Evolutionary conservation across 2,113 vertebrate genomes (phyloP).

Genomic region (Lutjanus erythropterus): DNA sequence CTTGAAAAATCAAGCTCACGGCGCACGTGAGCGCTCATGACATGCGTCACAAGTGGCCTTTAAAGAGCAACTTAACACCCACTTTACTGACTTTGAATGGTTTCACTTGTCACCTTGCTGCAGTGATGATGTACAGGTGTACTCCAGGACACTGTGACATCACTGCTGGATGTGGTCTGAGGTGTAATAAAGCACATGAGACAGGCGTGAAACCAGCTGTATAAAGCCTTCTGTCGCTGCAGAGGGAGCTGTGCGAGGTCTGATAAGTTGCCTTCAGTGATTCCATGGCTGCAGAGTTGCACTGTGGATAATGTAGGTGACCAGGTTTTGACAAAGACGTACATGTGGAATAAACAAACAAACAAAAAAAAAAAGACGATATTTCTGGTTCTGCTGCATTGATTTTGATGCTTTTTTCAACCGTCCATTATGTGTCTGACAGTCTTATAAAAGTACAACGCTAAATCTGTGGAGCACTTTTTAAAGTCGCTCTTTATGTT

Average conservation of each 20-base stretch:
- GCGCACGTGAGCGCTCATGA: no score
- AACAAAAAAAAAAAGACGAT: not conserved
- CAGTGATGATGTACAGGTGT: conserved; percentile 2
- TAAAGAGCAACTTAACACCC: not conserved
- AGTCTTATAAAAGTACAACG: not conserved
- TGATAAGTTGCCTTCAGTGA: not conserved
- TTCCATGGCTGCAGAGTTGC: not conserved
- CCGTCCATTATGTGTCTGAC: not conserved
- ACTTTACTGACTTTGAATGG: not conserved
- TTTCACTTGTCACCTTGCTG: not conserved
- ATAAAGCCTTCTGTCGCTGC: not conserved
- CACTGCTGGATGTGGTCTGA: not conserved
- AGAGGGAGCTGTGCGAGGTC: not conserved
- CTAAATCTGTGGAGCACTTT: not conserved
- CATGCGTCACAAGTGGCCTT: not conserved
- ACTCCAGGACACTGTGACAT: not conserved
- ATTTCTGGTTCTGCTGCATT: not conserved
- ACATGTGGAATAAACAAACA: no score
- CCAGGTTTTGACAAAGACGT: not conserved
- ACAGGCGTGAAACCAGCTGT: not conserved
- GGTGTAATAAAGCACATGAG: not conserved
- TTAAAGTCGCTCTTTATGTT: not conserved
- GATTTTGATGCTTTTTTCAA: not conserved
- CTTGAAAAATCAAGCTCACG: not conserved
- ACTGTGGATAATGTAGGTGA: not conserved